phyloP scores from a whole-genome alignment of 1,140 invertebrate genomes.

The Gryon sp. region DNA sequence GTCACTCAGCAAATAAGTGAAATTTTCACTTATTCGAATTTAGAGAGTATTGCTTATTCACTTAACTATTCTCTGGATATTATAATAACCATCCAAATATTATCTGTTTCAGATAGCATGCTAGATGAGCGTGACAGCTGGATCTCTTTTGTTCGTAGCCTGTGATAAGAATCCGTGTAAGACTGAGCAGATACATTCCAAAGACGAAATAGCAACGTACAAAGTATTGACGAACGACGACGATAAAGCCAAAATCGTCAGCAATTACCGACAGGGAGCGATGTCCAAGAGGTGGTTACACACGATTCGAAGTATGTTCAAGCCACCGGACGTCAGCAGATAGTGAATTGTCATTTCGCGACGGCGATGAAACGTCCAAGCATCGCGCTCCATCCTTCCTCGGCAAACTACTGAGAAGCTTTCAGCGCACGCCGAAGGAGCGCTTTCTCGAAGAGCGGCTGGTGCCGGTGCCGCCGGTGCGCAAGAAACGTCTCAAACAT shows the following conservation, averaged over 20 bases:
- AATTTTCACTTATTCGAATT: too few species aligned
- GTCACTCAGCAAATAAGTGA: too few species aligned
- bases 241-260: slow-evolving; percentile 14
- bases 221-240: background rate
- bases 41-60: too few species aligned
- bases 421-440: slow-evolving; percentile 65
- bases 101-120: slow-evolving; percentile 43
- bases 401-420: slow-evolving; percentile 66
- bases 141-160: background rate
- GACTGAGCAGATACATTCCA: slow-evolving; percentile 58
- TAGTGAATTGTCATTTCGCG: slow-evolving; percentile 50
- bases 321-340: slow-evolving; percentile 72
- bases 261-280: slow-evolving; percentile 69
- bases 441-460: slow-evolving; percentile 57
- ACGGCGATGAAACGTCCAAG: slow-evolving; percentile 37
- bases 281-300: slow-evolving; percentile 69
- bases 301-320: slow-evolving; percentile 64
- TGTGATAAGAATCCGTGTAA: slow-evolving; percentile 45
- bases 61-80: too few species aligned
- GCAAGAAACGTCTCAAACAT: slow-evolving; percentile 19
- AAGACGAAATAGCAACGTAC: background rate
- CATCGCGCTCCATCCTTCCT: slow-evolving; percentile 68
- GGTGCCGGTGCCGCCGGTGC: slow-evolving; percentile 62
- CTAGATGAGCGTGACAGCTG: slow-evolving; percentile 38
- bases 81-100: background rate